Evolutionary conservation across 2,113 vertebrate species (phyloP).

Genomic region (Eulacestoma nigropectus): DNA sequence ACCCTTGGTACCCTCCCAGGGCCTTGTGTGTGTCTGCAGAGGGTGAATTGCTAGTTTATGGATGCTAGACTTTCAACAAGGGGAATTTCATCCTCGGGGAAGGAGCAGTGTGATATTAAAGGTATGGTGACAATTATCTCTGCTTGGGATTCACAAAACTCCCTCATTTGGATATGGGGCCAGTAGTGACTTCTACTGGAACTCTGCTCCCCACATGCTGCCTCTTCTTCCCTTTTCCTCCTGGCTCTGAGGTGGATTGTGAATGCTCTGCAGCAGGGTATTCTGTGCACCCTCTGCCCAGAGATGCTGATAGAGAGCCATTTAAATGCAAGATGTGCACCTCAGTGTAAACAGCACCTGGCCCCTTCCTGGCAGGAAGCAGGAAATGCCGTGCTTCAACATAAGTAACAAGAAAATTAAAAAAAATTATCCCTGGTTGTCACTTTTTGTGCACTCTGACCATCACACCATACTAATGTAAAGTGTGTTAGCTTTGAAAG

Average conservation of each 20-base stretch:
- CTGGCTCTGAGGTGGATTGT: background rate
- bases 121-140: background rate
- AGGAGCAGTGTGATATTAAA: background rate
- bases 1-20: background rate
- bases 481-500: background rate
- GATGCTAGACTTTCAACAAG: background rate
- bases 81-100: background rate
- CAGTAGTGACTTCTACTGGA: background rate
- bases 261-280: background rate
- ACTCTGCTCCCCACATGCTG: background rate
- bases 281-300: background rate
- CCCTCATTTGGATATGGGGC: background rate
- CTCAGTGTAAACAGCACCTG: background rate
- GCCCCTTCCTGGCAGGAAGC: background rate
- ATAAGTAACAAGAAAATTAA: background rate
- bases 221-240: background rate
- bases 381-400: background rate
- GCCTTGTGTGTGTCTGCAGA: background rate
- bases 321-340: background rate
- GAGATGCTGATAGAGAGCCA: background rate
- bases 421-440: background rate
- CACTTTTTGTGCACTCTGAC: background rate
- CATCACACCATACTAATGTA: background rate
- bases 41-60: background rate
- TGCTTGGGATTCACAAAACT: background rate